Percentiles rank a stretch among this genome's conserved stretches.
These are phyloP conservation scores for Acholoe squamosa DNA, from an alignment of 2,888 invertebrate genomes.

Conservation along the genomic window DNA sequence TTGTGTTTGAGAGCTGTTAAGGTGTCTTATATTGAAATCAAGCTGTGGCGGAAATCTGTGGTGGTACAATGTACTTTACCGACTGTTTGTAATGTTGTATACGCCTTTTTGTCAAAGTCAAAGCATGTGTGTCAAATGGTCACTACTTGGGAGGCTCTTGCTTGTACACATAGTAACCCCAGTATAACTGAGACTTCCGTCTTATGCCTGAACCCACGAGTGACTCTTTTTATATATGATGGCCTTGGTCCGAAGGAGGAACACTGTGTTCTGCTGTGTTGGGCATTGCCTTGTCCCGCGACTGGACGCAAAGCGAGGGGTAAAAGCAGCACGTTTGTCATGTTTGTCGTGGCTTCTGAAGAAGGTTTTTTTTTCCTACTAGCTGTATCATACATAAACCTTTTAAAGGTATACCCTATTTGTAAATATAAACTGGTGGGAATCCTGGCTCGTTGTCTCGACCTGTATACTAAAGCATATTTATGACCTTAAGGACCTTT, in stretches of 20 bases:
- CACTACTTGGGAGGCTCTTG: slow-evolving; percentile 11
- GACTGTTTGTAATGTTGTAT: slow-evolving; percentile 13
- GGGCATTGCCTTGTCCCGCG: background rate
- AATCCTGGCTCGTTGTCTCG: slow-evolving; percentile 1
- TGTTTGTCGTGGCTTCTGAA: background rate
- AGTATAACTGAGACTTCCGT: slow-evolving; percentile 4
- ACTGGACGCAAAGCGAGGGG: background rate
- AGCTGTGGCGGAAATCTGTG: background rate
- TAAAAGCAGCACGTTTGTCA: background rate
- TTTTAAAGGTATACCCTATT: slow-evolving; percentile 10
- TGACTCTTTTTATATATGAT: background rate
- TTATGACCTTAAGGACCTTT: background rate
- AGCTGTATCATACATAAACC: background rate
- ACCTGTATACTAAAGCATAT: slow-evolving; percentile 28
- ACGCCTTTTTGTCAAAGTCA: slow-evolving; percentile 37
- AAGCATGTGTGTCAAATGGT: slow-evolving; percentile 41
- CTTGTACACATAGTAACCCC: slow-evolving; percentile 1
- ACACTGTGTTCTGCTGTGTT: background rate
- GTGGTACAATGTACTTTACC: background rate
- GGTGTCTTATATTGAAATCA: slow-evolving; percentile 34
- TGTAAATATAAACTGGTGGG: slow-evolving; percentile 20
- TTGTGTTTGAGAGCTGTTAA: background rate
- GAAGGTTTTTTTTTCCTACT: slow-evolving; percentile 14
- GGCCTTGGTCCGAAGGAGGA: background rate
- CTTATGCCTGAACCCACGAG: background rate